Conservation (phyloP, 2,113 vertebrate species). For the Cricetomys ansorgei region DNA sequence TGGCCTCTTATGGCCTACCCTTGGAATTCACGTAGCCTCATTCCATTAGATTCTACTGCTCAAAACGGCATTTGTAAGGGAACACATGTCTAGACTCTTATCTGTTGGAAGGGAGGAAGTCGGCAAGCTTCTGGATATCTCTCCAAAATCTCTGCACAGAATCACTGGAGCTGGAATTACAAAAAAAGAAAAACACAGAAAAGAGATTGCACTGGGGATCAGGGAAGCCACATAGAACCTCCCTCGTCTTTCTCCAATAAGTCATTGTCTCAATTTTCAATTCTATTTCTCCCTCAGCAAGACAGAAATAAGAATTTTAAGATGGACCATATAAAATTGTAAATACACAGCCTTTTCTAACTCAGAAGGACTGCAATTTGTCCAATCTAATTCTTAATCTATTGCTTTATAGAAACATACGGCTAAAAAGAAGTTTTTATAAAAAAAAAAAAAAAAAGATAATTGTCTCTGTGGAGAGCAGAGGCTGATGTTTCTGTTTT, state of each 20-base stretch:
- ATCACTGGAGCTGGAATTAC: neutral
- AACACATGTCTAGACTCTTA: neutral
- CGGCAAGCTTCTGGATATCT: neutral
- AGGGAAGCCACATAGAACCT: neutral
- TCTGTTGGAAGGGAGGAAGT: neutral
- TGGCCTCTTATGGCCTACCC: neutral
- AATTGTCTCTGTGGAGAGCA: neutral
- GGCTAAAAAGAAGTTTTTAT: neutral
- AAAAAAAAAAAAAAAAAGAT: no score
- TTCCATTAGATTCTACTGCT: neutral
- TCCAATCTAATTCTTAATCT: neutral
- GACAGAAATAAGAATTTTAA: slow-evolving; percentile 29
- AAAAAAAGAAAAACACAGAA: neutral
- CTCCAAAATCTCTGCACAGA: neutral
- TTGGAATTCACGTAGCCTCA: neutral
- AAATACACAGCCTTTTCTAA: slow-evolving; percentile 30
- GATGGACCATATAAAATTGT: neutral
- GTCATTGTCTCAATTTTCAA: neutral
- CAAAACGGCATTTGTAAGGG: neutral
- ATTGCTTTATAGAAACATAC: neutral
- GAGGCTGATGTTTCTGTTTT: neutral
- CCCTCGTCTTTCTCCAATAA: neutral
- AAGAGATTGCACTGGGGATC: neutral
- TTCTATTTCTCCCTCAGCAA: slow-evolving; percentile 27
- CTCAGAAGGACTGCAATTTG: neutral